Evolutionary conservation across 2,888 invertebrate genomes (phyloP), one percentile per base, ranked within the genome.

Genomic region (Stictocephala bisonia): DNA sequence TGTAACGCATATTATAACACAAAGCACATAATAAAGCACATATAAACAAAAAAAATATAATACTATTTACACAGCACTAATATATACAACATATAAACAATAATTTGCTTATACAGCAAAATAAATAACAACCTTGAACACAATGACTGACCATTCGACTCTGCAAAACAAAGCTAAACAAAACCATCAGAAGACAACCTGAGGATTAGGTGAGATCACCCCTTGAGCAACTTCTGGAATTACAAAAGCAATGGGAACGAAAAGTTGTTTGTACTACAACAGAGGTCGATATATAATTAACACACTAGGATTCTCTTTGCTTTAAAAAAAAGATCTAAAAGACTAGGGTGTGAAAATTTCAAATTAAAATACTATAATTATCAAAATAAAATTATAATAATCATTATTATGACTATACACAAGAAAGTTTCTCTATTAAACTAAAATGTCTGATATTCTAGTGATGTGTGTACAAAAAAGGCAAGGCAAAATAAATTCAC

Each of bases 41-140:
- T 64, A 64, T 64, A 64, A 64, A 64, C 64, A 64, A 64, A 64
- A 64, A 64, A 64, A 64, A 64, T 44, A 11, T 64, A 64, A 64
- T 64, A 64, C 64, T 64, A 64, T 64, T 7, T 64, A 64, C 64
- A 64, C 27, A 64, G 64, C 24, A 29, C 31, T 9, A 44, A 56
- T 64, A 64, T 64, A 11, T 64, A 64, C 64, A 64, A 64, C 64
- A 44, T 64, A 64, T 64, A 64, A 64, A 64, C 60, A 60, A 60
- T 22, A 44, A 40, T 44, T n/a, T 64, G 64, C 26, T 64, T 64
- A 44, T 44, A n/a, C 44, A 44, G 64, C 64, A 44, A 64, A 18
- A 64, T 64, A 64, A 64, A 44, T 64, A 44, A 64, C 44, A 44
- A 64, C 64, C 64, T 41, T 64, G 64, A 64, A 64, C 64, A 64